Base-by-base conservation (phyloP, 2,797 vertebrate species). In the Cyprinella venusta region DNA sequence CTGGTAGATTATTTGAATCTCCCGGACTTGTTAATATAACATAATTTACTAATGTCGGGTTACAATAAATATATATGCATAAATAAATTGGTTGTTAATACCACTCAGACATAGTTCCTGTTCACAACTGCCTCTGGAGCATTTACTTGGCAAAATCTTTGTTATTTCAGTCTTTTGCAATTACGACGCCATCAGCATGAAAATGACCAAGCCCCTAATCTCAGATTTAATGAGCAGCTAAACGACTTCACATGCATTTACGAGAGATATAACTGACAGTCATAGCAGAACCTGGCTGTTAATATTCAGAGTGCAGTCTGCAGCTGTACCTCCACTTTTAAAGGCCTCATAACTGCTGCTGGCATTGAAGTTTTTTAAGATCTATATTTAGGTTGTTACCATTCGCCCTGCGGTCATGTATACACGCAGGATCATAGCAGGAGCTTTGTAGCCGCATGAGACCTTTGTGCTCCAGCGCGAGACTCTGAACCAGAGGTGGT, bases 311-410 rank as follows among this genome's bases (percentile, higher is more conserved):
- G 69, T 63, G 54, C 16, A 74, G 52, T 61, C 40, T 80, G 61
- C 6, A 45, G 48, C 36, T 70, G 61, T 64, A 88, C 85, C 83
- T 71, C 52, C n/a, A 19, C 70, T 84, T 68, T 1, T 80, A 79
- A 84, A 63, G 87, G 74, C 88, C 84, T 88, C 88, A 52, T 61
- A 76, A 69, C 42, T 71, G 78, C 84, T 79, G 81, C 59, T 64
- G 77, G 84, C 75, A 77, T 38, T 86, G 71, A 84, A 79, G 19
- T 59, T 65, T 71, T 33, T 74, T 67, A 86, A 82, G 84, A 81
- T 21, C 77, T 76, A 81, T 86, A 81, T 86, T 86, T 74, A 82
- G 68, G 21, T 79, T 74, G 54, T 40, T 36, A 40, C 52, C 33
- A 56, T 70, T 76, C 80, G 64, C 61, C 30, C 26, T 42, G 70